Percentiles rank a stretch among this genome's conserved stretches.
Conservation (phyloP, 1,140 invertebrate genomes). For the Archivesica marissinica region DNA sequence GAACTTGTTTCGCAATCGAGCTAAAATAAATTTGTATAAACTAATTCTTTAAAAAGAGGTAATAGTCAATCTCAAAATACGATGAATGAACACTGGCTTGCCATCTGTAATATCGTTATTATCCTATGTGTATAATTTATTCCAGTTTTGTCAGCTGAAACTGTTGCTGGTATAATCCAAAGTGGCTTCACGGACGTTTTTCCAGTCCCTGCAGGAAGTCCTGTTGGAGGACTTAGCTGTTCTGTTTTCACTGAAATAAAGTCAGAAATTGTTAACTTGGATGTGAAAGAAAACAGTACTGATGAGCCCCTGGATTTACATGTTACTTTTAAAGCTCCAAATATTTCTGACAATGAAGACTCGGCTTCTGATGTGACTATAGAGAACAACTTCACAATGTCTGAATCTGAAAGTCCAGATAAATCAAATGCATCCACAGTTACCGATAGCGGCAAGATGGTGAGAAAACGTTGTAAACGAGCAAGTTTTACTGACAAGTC, state of each 20-base stretch:
- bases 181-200: slow-evolving; percentile 8
- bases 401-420: background rate
- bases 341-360: background rate
- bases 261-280: background rate
- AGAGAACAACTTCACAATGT: background rate
- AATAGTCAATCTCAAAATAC: too few species aligned
- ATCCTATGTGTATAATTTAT: too few species aligned
- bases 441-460: background rate
- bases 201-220: background rate
- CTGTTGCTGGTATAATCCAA: background rate
- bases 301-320: background rate
- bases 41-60: too few species aligned
- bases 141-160: slow-evolving; percentile 2
- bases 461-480: background rate
- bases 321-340: background rate
- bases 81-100: too few species aligned
- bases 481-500: background rate
- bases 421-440: background rate
- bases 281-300: background rate
- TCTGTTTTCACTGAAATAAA: background rate
- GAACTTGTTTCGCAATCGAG: too few species aligned
- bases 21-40: too few species aligned
- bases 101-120: too few species aligned
- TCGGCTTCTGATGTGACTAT: background rate
- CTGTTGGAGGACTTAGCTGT: background rate